Evolutionary conservation across 2,888 invertebrate species (phyloP), one percentile per base, ranked within the genome.

Genomic region (Harpalus rubripes): DNA sequence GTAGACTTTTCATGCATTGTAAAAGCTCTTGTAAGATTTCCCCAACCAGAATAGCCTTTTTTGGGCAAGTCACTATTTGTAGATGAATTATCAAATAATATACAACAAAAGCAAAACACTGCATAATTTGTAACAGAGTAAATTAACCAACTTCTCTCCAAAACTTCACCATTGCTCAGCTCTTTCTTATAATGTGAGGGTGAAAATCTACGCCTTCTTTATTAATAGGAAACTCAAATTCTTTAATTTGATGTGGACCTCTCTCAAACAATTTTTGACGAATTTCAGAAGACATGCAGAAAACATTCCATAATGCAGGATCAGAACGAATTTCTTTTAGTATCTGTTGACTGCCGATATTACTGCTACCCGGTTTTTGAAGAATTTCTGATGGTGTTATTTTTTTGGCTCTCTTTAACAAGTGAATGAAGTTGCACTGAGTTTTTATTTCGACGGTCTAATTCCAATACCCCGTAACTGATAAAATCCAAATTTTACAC

Each of bases 11-110:
- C 61, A 65, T 84, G 85, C 84, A 84, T 81, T 74, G 80, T 74
- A 61, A 86, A 61, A 56, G 84, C 84, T 85, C 65, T 84, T 61
- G 65, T 26, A 81, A 84, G 78, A 85, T 86, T 84, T 81, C 84
- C 65, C 85, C 85, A 84, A 81, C 83, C 79, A 78, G 82, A 83
- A 79, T 84, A 84, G 56, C 85, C 78, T 61, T 85, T 82, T 85
- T 76, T 82, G 76, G 85, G 82, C 82, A 81, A 85, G 78, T 85
- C 85, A 84, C 80, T 84, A 59, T n/a, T n/a, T n/a, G n/a, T n/a
- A n/a, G n/a, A n/a, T n/a, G n/a, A n/a, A n/a, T n/a, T n/a, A n/a
- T n/a, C n/a, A n/a, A n/a, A n/a, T n/a, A n/a, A n/a, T n/a, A n/a
- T n/a, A n/a, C n/a, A n/a, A n/a, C n/a, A n/a, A n/a, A n/a, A n/a